Percentiles rank a stretch among this genome's conserved stretches.
These are phyloP conservation scores for Apamea sordens DNA, from an alignment of 2,888 invertebrate species.

Conservation along the genomic window DNA sequence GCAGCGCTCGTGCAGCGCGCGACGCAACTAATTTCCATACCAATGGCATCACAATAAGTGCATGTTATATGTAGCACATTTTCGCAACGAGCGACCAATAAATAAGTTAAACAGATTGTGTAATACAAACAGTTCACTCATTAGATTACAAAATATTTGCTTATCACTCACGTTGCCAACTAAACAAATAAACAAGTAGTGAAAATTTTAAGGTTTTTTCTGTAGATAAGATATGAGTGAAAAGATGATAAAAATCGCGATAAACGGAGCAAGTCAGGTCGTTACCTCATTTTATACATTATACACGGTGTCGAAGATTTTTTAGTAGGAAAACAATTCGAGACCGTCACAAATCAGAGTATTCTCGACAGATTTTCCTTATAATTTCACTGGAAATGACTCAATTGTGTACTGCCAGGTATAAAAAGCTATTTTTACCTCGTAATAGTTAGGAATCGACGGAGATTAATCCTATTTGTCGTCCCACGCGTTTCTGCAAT, in stretches of 20 bases:
- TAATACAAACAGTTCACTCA: constrained; percentile 74
- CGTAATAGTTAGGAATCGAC: constrained; percentile 78
- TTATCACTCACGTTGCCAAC: constrained; percentile 77
- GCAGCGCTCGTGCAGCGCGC: constrained; percentile 46
- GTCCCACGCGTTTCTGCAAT: constrained; percentile 89
- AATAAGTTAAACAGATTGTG: constrained; percentile 74
- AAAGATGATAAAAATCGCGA: constrained; percentile 80
- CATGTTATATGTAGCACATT: constrained; percentile 72
- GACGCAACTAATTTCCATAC: constrained; percentile 77
- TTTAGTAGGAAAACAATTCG: constrained; percentile 25
- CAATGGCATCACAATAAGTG: constrained; percentile 75
- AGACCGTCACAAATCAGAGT: constrained; percentile 36
- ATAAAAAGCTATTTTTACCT: constrained; percentile 67
- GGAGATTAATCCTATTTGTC: constrained; percentile 87
- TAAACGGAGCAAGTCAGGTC: constrained; percentile 67
- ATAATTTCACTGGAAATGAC: constrained; percentile 51
- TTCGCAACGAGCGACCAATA: constrained; percentile 75
- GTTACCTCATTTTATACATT: constrained; percentile 44
- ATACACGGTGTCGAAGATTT: constrained; percentile 32
- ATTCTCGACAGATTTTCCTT: constrained; percentile 56
- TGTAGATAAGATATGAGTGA: constrained; percentile 84
- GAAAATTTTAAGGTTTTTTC: constrained; percentile 78
- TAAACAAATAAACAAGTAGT: constrained; percentile 84
- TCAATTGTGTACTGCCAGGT: constrained; percentile 42
- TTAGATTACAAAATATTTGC: constrained; percentile 84